Evolutionary conservation across 1,140 invertebrate genomes (phyloP).

Genomic region (Thaumetopoea pityocampa): DNA sequence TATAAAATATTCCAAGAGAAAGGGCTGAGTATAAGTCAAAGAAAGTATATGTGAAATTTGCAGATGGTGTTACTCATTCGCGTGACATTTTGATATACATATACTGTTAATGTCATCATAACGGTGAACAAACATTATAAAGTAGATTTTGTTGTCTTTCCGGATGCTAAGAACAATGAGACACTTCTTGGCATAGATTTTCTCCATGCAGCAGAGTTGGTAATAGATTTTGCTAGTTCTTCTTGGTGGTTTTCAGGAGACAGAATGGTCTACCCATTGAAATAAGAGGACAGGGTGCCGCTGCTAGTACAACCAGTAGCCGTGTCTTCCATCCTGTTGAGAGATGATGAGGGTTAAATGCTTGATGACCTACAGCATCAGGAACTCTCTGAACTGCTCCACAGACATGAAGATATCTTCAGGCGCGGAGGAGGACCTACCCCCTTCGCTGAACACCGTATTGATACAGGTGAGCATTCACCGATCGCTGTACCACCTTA

Average conservation of each 20-base stretch:
- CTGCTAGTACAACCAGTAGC: not conserved
- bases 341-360: constrained; percentile 3
- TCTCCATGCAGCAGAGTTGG: constrained; percentile 1
- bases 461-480: constrained; percentile 15
- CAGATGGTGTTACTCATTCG: not conserved
- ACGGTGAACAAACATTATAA: constrained; percentile 2
- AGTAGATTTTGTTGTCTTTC: constrained; percentile 15
- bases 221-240: constrained; percentile 14
- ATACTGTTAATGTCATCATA: constrained; percentile 4
- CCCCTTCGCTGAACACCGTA: constrained; percentile 14
- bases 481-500: constrained; percentile 26
- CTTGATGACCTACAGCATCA: not conserved
- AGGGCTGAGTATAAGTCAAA: not conserved
- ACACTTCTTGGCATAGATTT: constrained; percentile 24
- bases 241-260: constrained; percentile 8
- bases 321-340: not conserved
- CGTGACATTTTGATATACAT: not conserved
- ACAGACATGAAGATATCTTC: constrained; percentile 16
- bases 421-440: constrained; percentile 20
- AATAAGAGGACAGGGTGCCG: constrained; percentile 2
- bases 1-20: not conserved
- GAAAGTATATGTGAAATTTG: not conserved
- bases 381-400: not conserved
- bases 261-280: constrained; percentile 2
- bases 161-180: constrained; percentile 18